Evolutionary conservation across 2,113 vertebrate genomes (phyloP).

Genomic region (Larimichthys crocea): DNA sequence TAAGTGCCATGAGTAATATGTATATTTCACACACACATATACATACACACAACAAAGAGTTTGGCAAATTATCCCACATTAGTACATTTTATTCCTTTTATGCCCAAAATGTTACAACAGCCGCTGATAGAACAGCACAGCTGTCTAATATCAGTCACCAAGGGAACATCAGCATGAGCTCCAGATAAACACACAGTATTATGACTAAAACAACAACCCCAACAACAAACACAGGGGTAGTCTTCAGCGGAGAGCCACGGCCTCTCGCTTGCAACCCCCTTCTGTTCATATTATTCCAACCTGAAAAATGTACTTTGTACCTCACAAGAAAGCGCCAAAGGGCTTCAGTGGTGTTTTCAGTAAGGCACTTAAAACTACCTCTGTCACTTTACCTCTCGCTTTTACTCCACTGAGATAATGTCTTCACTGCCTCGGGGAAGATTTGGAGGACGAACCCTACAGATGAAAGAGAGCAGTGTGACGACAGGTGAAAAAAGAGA

Average conservation of each 20-base stretch:
- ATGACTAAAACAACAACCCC: slow-evolving; percentile 72
- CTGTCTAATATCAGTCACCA: slow-evolving; percentile 63
- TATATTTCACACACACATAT: neutral
- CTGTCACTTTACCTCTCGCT: slow-evolving; percentile 65
- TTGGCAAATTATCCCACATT: slow-evolving; percentile 6
- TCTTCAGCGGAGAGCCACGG: slow-evolving; percentile 52
- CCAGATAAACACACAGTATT: slow-evolving; percentile 78
- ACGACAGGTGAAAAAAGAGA: slow-evolving; percentile 62
- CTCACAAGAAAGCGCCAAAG: slow-evolving; percentile 32
- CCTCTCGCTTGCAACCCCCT: slow-evolving; percentile 64
- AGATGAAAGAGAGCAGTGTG: slow-evolving; percentile 67
- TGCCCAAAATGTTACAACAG: slow-evolving; percentile 13
- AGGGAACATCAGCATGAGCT: slow-evolving; percentile 75
- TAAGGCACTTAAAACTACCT: slow-evolving; percentile 55
- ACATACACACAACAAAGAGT: slow-evolving; percentile 27
- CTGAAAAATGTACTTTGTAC: slow-evolving; percentile 53
- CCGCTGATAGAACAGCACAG: slow-evolving; percentile 23
- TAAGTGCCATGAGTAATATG: neutral
- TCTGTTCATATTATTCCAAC: slow-evolving; percentile 70
- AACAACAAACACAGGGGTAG: slow-evolving; percentile 65
- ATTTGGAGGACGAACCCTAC: slow-evolving; percentile 58
- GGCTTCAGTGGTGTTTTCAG: slow-evolving; percentile 46
- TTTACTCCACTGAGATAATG: slow-evolving; percentile 69
- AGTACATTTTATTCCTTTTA: slow-evolving; percentile 57
- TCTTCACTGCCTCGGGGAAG: slow-evolving; percentile 65